phyloP scores from a whole-genome alignment of 1,140 invertebrate species.

The Saxidomus purpurata region DNA sequence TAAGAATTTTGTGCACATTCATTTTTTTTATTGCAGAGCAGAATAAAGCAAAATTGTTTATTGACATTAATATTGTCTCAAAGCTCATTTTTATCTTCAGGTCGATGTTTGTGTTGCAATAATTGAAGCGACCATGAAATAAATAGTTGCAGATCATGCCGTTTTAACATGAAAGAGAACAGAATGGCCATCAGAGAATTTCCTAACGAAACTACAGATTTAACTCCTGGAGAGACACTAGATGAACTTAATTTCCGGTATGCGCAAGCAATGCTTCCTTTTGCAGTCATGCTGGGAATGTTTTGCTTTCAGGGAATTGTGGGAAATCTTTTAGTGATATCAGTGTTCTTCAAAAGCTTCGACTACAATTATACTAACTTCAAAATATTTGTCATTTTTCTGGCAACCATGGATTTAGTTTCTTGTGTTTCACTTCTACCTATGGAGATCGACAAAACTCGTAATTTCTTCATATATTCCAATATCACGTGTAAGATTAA shows the following conservation, averaged over 20 bases:
- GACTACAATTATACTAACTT: neutral
- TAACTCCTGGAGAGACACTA: no score
- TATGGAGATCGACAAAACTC: neutral
- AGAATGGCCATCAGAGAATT: no score
- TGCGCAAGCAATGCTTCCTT: slow-evolving; percentile 8
- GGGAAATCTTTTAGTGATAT: neutral
- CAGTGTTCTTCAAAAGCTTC: neutral
- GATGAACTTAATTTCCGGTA: neutral
- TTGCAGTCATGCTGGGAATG: neutral
- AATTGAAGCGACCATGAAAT: no score
- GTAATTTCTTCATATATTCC: neutral
- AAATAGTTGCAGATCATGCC: no score
- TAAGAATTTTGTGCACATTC: no score
- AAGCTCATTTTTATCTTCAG: no score
- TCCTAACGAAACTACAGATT: no score
- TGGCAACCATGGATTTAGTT: slow-evolving; percentile 17
- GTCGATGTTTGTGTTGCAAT: no score
- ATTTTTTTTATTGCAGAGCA: no score
- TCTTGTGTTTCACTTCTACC: slow-evolving; percentile 16
- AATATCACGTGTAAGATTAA: neutral
- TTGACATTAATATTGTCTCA: no score
- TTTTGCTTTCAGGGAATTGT: neutral
- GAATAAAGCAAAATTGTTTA: no score
- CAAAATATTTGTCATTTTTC: slow-evolving; percentile 15
- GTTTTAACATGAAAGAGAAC: no score